phyloP scores from a whole-genome alignment of 2,797 vertebrate genomes.

The Esox lucius region DNA sequence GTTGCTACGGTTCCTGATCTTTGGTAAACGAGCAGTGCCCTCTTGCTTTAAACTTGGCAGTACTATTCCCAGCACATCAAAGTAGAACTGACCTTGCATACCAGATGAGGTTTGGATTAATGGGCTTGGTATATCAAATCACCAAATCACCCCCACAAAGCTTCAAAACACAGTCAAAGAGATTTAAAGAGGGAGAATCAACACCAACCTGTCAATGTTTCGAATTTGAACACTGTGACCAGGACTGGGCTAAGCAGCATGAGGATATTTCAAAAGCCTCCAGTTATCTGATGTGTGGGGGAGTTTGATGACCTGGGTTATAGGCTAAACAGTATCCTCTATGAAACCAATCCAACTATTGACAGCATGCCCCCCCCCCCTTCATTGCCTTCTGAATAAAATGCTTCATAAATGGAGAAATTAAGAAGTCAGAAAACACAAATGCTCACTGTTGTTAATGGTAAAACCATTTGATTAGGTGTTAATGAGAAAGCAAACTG shows the following conservation, averaged over 20 bases:
- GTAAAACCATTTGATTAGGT: not conserved
- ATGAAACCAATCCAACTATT: conserved; percentile 49
- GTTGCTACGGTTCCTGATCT: conserved; percentile 57
- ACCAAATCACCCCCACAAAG: conserved; percentile 43
- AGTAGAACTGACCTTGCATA: conserved; percentile 71
- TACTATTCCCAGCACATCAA: conserved; percentile 54
- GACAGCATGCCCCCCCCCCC: conserved; percentile 44
- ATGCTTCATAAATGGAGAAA: conserved; percentile 2
- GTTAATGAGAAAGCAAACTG: not conserved
- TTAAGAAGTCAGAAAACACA: not conserved
- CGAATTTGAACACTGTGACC: conserved; percentile 53
- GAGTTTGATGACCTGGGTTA: conserved; percentile 34
- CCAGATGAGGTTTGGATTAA: conserved; percentile 71
- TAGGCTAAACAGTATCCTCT: conserved; percentile 51
- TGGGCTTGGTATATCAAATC: conserved; percentile 69
- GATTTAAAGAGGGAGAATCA: conserved; percentile 57
- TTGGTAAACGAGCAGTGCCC: conserved; percentile 47
- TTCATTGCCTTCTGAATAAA: conserved; percentile 27
- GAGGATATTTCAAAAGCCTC: conserved; percentile 7
- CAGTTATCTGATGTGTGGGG: conserved; percentile 40
- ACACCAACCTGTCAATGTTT: conserved; percentile 47
- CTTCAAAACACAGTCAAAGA: conserved; percentile 44
- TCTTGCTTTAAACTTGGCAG: conserved; percentile 55
- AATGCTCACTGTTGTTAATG: not conserved
- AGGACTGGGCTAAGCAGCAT: conserved; percentile 33